Evolutionary conservation across 2,888 invertebrate species (phyloP).

Genomic region (Yponomeuta cagnagella): DNA sequence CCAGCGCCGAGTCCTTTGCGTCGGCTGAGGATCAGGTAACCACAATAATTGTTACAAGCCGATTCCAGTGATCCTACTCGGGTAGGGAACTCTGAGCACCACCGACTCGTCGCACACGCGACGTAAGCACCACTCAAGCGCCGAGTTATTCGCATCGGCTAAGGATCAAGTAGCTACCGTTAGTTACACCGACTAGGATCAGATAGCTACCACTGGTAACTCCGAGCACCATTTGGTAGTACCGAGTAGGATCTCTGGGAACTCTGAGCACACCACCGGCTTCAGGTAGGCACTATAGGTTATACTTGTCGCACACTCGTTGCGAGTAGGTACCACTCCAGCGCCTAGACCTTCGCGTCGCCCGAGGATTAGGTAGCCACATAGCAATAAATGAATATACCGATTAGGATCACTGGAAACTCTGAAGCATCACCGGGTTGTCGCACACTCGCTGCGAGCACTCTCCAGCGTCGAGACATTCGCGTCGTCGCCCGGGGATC

Average conservation of each 20-base stretch:
- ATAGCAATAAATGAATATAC: too few relatives aligned
- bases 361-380: conserved; percentile 87
- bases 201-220: too few relatives aligned
- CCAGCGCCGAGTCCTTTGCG: conserved; percentile 96
- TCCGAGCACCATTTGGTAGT: too few relatives aligned
- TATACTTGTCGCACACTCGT: conserved; percentile 43
- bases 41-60: too few relatives aligned
- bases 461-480: too few relatives aligned
- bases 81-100: not conserved
- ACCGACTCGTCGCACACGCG: conserved; percentile 42
- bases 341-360: conserved; percentile 96
- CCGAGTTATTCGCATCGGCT: conserved; percentile 97
- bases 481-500: too few relatives aligned
- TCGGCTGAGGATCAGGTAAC: conserved; percentile 93
- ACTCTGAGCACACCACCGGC: conserved; percentile 79
- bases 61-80: too few relatives aligned
- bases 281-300: conserved; percentile 66
- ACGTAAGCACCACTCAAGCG: conserved; percentile 86
- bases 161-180: conserved; percentile 82
- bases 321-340: conserved; percentile 85
- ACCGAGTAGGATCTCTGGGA: too few relatives aligned
- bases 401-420: too few relatives aligned
- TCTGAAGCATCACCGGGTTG: too few relatives aligned
- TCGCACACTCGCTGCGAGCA: too few relatives aligned
- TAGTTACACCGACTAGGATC: too few relatives aligned